Conservation (phyloP, 2,888 invertebrate species). For the Drosophila cracens region DNA sequence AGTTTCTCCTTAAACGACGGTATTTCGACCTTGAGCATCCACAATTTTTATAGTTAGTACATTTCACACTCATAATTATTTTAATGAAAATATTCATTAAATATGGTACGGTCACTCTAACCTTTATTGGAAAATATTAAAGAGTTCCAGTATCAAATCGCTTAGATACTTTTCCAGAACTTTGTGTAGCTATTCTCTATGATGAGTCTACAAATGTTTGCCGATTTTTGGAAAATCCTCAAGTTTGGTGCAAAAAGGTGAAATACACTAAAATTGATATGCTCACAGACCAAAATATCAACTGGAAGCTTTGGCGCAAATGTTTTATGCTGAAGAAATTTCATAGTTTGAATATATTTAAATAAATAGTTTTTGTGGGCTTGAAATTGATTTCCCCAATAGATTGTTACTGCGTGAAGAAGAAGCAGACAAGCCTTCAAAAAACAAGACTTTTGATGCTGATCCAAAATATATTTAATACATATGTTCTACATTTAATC, state of each 20-base stretch:
- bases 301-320: too few species aligned
- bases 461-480: background rate
- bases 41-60: background rate
- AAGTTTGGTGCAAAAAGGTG: too few species aligned
- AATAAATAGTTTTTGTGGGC: background rate
- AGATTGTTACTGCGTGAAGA: background rate
- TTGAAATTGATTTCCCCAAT: background rate
- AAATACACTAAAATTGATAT: too few species aligned
- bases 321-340: too few species aligned
- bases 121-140: background rate
- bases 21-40: background rate
- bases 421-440: background rate
- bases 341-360: background rate
- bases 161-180: background rate
- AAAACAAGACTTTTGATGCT: background rate
- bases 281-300: too few species aligned
- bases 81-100: background rate
- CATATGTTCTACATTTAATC: too few species aligned
- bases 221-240: too few species aligned
- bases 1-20: background rate
- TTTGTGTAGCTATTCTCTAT: background rate
- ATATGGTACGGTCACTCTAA: background rate
- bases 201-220: background rate
- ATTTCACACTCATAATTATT: background rate
- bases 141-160: background rate